Evolutionary conservation across 2,797 vertebrate genomes (phyloP), one percentile per base, ranked within the genome.

Genomic region (Nothura maculosa): DNA sequence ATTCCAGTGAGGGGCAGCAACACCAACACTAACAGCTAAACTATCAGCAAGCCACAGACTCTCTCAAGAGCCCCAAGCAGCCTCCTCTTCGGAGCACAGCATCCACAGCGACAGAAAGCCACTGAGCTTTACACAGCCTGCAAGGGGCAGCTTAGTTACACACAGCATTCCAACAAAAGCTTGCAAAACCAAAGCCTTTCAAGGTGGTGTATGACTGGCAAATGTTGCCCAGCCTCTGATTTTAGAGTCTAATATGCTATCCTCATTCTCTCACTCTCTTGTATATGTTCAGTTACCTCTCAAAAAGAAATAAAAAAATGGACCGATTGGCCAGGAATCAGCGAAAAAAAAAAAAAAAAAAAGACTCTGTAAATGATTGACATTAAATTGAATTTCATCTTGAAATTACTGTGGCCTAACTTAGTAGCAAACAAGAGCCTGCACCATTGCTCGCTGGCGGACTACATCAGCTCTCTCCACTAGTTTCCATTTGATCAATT

Each of bases 91-190:
- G 5, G 27, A 92, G 70, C 21, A 70, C 38, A 34, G 79, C 28
- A 42, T 42, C 32, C 3, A 1, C 32, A 13, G 18, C 74, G 55
- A 58, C 0, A 62, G 20, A 67, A 89, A 90, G 32, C 43, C 54
- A 79, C 43, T 2, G 32, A 22, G 24, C 63, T 76, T 63, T 76
- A 74, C 12, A 45, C 0, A 89, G 34, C 43, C 54, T 68, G 1
- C 28, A 87, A 70, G 52, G 50, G 9, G 22, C 19, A 43, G 64
- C 47, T 88, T 86, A 92, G 92, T 43, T 52, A 57, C 48, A 62
- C 78, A 92, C 92, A 68, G 14, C 15, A 84, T 48, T 40, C 62
- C 50, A 36, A 89, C 66, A 94, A 94, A 69, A 57, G 89, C 27
- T 15, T 8, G 32, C 30, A 89, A 66, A 60, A 12, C 2, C n/a